Evolutionary conservation across 2,888 invertebrate species (phyloP).

Genomic region (Amaurobius ferox): DNA sequence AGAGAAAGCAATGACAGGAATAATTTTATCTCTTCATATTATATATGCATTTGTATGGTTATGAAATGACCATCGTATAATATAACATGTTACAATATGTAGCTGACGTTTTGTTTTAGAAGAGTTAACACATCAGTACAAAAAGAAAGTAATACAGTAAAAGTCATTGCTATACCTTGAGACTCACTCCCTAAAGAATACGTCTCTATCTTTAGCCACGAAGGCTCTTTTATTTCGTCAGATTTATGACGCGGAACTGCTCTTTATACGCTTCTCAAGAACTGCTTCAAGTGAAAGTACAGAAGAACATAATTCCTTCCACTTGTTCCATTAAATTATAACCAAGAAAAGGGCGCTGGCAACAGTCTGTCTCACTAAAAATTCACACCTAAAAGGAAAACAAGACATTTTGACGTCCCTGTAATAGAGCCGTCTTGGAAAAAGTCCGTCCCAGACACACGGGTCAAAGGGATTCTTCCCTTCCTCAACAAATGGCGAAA

Average conservation of each 20-base stretch:
- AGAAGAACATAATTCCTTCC: background rate
- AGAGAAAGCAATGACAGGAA: no score
- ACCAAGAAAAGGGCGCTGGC: background rate
- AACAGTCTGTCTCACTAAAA: background rate
- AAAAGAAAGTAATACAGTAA: no score
- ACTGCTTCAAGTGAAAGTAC: background rate
- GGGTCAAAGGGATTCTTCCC: background rate
- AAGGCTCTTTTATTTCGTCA: background rate
- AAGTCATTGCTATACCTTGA: no score
- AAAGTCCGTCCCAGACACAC: background rate
- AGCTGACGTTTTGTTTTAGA: no score
- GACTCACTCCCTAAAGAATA: no score
- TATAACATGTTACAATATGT: no score
- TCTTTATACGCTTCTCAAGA: background rate
- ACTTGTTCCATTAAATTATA: background rate
- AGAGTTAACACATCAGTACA: no score
- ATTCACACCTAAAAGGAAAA: background rate
- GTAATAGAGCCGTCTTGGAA: constrained; percentile 6
- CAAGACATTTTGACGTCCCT: background rate
- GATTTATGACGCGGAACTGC: constrained; percentile 1
- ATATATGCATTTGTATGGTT: no score
- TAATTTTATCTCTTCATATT: no score
- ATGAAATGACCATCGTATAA: no score
- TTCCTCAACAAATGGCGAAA: background rate
- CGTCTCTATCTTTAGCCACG: background rate